Evolutionary conservation across 2,888 invertebrate species (phyloP), one percentile per base, ranked within the genome.

Genomic region (Biston betularia): DNA sequence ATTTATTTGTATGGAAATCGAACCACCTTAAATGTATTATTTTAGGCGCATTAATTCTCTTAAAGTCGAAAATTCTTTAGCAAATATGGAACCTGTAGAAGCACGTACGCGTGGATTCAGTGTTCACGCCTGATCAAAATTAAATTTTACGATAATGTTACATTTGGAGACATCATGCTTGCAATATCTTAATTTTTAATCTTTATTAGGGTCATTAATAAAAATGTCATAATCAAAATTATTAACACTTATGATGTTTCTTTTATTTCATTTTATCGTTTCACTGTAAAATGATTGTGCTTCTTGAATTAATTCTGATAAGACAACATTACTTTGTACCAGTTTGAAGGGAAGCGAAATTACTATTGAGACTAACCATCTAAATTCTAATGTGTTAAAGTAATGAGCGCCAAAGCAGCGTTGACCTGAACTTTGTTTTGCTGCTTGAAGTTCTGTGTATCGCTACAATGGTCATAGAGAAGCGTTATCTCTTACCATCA

Each of bases 91-190:
- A 24, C 33, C 52, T 48, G 46, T 24, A 55, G 54, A 46, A 55
- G 55, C 60, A 62, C 40, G 46, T 10, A 44, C 54, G 66, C 62
- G 71, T 49, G 57, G 71, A 65, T 67, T 74, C 59, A 54, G n/a
- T 42, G 54, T 54, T 54, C 54, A 54, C 54, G 42, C 54, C 54
- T 54, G 54, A 42, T 48, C 67, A 48, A 60, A 68, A 49, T 69
- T 71, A 67, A 69, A 60, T 59, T 63, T 65, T 49, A 67, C 45
- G 62, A 61, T 65, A 61, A 57, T 46, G 57, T 54, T 68, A 54
- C 54, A 40, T 52, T 66, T 67, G 38, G n/a, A 33, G 45, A 59
- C 54, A 63, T 59, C 35, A 52, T 65, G 61, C 54, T 66, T 45
- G 44, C 56, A 14, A 55, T 65, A 70, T 69, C 68, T 68, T 48